A percentile compares a stretch with the other conserved stretches of the same genome.
Evolutionary conservation across 23 tunicate species (phyloP).

Genomic region (Oikopleura dioica): DNA sequence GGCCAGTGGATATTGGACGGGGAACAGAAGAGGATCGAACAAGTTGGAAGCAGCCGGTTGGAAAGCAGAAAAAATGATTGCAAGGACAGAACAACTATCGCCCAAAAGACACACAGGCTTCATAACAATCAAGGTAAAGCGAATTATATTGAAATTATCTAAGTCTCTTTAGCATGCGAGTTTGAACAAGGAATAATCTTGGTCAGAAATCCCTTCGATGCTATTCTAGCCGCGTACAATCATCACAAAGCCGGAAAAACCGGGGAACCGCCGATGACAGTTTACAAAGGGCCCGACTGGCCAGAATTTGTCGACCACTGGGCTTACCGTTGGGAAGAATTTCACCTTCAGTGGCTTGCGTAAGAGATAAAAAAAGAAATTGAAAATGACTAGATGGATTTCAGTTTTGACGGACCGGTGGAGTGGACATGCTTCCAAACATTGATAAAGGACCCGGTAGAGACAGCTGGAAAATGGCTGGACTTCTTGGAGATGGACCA

Average conservation of each 20-base stretch:
- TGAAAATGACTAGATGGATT: neutral
- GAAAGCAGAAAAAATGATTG: neutral
- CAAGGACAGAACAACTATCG: neutral
- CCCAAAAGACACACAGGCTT: neutral
- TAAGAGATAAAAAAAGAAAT: neutral
- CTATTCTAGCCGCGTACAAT: neutral
- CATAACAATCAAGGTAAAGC: constrained; percentile 2
- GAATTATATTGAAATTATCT: neutral
- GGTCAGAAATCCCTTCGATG: constrained; percentile 8
- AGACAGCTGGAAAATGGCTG: neutral
- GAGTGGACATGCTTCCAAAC: neutral
- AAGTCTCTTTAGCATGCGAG: neutral
- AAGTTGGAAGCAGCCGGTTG: neutral
- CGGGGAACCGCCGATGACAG: neutral
- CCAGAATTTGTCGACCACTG: neutral
- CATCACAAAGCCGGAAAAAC: neutral
- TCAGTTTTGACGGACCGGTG: neutral
- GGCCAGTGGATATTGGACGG: neutral
- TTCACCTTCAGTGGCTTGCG: neutral
- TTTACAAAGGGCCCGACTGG: neutral
- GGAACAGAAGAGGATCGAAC: neutral
- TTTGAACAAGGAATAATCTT: neutral
- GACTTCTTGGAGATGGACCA: neutral
- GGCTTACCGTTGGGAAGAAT: neutral
- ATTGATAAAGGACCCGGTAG: neutral